Evolutionary conservation across 2,797 vertebrate genomes (phyloP).

Genomic region (Gambelia wislizenii): DNA sequence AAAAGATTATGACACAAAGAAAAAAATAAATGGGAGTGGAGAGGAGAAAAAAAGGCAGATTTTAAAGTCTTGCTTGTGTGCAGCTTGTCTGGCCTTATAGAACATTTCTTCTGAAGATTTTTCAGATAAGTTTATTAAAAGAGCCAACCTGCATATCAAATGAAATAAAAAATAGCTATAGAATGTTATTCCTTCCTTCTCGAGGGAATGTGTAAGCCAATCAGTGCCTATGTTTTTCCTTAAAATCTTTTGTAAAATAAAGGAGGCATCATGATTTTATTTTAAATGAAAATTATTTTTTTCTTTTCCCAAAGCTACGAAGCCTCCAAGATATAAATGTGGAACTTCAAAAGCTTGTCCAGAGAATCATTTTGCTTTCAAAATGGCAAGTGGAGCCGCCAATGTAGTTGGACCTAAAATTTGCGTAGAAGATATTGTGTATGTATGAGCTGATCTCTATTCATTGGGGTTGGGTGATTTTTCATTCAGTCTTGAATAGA

Average conservation of each 20-base stretch:
- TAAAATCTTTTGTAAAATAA: constrained; percentile 27
- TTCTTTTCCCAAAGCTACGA: constrained; percentile 81
- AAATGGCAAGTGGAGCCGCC: constrained; percentile 95
- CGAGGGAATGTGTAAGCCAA: not conserved
- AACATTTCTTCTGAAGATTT: not conserved
- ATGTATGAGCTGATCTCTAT: constrained; percentile 71
- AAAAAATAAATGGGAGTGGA: not conserved
- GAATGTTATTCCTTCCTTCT: not conserved
- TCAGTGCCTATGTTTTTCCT: not conserved
- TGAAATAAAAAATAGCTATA: not conserved
- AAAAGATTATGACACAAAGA: not conserved
- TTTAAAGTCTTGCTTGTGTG: not conserved
- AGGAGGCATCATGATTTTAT: not conserved
- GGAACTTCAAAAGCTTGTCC: constrained; percentile 92
- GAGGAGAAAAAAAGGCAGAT: not conserved
- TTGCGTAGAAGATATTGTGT: constrained; percentile 94
- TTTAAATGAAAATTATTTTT: constrained; percentile 46
- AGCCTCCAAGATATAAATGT: constrained; percentile 86
- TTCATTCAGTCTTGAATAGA: constrained; percentile 14
- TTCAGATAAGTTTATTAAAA: not conserved
- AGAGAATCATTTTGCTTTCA: constrained; percentile 90
- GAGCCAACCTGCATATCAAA: not conserved
- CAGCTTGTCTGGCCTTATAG: not conserved
- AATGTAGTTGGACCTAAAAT: constrained; percentile 96
- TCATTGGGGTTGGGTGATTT: not conserved